A percentile compares a stretch with the other conserved stretches of the same genome.
Evolutionary conservation across 2,797 vertebrate species (phyloP).

Genomic region (Rhabdomys pumilio): DNA sequence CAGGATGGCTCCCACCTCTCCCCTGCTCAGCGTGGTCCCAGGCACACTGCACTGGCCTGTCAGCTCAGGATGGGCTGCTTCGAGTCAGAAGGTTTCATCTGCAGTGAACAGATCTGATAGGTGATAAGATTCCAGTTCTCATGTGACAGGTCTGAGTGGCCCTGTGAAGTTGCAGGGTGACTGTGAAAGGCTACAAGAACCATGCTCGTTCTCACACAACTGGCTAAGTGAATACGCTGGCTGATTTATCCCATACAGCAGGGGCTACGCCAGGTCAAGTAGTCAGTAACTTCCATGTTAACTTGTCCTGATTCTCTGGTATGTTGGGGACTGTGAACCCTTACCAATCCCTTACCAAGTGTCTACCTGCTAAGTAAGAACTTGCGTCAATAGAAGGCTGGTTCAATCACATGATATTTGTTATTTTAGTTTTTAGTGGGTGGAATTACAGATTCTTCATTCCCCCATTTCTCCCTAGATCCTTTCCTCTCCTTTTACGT

Average conservation of each 20-base stretch:
- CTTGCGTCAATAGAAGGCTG: neutral
- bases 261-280: neutral
- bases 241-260: neutral
- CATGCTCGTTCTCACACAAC: neutral
- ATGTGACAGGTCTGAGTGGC: neutral
- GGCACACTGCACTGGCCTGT: neutral
- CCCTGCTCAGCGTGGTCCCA: neutral
- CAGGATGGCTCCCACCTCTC: neutral
- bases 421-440: neutral
- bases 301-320: neutral
- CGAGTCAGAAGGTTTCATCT: neutral
- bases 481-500: neutral
- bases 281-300: neutral
- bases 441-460: neutral
- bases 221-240: neutral
- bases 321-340: neutral
- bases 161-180: no score
- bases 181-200: neutral
- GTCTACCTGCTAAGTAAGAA: neutral
- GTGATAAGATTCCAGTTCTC: neutral
- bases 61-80: accelerated
- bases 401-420: neutral
- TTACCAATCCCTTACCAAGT: neutral
- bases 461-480: neutral
- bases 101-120: neutral